phyloP scores from a whole-genome alignment of 1,140 invertebrate genomes.

The Ectropis grisescens region DNA sequence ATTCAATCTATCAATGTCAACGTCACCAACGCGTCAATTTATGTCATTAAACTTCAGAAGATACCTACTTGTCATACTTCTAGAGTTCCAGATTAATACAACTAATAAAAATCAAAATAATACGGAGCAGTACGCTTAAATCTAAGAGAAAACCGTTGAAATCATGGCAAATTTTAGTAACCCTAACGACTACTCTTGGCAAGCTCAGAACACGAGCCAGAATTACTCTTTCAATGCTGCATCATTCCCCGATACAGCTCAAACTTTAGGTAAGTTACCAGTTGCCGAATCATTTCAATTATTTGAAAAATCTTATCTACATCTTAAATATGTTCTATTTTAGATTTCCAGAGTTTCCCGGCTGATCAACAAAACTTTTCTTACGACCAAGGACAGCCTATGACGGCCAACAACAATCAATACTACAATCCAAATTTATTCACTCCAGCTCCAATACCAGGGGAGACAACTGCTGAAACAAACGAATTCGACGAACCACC shows the following conservation, averaged over 20 bases:
- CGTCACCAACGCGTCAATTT: no score
- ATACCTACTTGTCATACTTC: no score
- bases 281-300: constrained; percentile 6
- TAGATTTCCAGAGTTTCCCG: constrained; percentile 63
- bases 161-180: constrained; percentile 39
- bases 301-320: no score
- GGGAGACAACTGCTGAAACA: constrained; percentile 32
- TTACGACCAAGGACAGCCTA: constrained; percentile 43
- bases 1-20: no score
- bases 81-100: no score
- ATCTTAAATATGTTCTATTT: constrained; percentile 11
- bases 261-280: constrained; percentile 42
- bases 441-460: constrained; percentile 58
- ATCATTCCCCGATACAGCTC: constrained; percentile 43
- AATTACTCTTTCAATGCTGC: constrained; percentile 47
- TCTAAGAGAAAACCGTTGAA: no score
- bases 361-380: constrained; percentile 54
- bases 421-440: constrained; percentile 67
- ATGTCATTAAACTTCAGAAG: no score
- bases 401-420: constrained; percentile 51
- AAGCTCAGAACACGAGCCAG: constrained; percentile 46
- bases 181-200: constrained; percentile 57
- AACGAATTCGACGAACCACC: constrained; percentile 82
- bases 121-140: no score
- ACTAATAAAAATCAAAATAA: no score